Evolutionary conservation across 2,113 vertebrate species (phyloP), one percentile per base, ranked within the genome.

Genomic region (Lasiurus borealis): DNA sequence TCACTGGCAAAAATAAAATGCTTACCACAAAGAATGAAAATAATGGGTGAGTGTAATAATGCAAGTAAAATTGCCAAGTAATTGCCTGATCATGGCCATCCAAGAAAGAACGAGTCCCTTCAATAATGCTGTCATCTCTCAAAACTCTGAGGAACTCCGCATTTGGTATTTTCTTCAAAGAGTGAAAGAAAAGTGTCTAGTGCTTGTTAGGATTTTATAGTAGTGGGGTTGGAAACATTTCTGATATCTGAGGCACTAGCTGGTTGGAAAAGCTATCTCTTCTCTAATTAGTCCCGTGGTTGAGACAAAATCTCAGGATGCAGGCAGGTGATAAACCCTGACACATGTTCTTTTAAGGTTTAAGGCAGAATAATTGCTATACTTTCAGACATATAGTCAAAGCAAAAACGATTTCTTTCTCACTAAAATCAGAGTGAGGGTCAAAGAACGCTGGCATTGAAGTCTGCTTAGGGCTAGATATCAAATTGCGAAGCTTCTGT

Each of bases 91-190:
- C 31, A 48, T 13, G 34, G 1, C 23, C 48, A 44, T 48, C 76
- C 44, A 73, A 85, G 75, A 6, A 59, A 18, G 50, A 81, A 7
- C 2, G 27, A n/a, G 21, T 31, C 5, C 9, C 31, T 88, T 66
- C 18, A 16, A 34, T 48, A 81, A 29, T 6, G 18, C 0, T 21
- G 2, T 21, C 31, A 36, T 34, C 18, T n/a, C 10, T 19, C n/a
- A 6, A 12, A 68, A 44, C 4, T 44, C 29, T 2, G 6, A n/a
- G 11, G n/a, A 16, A n/a, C 5, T 40, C n/a, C 16, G 3, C 3
- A 3, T 31, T 31, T 57, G 3, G 2, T 10, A 25, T 40, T 14
- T 12, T 34, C 8, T 44, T 19, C 31, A 27, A 29, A 31, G 18
- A 64, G 21, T 23, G 31, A 27, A 57, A 27, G n/a, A 2, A 75